Conservation (phyloP, 53 echinoderm and acorn worm genomes). For the Astropecten irregularis region DNA sequence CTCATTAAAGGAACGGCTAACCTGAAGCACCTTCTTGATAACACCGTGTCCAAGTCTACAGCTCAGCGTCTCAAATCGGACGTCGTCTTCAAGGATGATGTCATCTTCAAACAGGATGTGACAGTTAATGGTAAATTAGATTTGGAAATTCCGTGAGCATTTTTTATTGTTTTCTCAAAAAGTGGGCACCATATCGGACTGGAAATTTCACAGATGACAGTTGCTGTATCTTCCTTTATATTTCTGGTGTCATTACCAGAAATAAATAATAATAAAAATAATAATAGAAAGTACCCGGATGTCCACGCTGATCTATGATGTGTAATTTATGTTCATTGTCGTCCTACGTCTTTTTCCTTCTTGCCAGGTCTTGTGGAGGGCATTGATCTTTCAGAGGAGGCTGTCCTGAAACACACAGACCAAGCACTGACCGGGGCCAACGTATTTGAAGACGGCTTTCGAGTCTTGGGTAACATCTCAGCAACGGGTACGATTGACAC, state of each 20-base stretch:
- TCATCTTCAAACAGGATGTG: constrained; percentile 49
- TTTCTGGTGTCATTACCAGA: no score
- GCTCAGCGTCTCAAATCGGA: constrained; percentile 59
- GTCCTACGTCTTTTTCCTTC: no score
- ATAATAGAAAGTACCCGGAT: no score
- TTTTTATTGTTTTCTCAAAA: no score
- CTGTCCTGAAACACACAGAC: constrained; percentile 59
- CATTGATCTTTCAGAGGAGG: constrained; percentile 69
- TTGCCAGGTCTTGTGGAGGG: constrained; percentile 28
- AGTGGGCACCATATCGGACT: no score
- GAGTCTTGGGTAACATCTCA: constrained; percentile 52
- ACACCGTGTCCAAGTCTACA: constrained; percentile 65
- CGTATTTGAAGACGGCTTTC: constrained; percentile 58
- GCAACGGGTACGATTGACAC: constrained; percentile 67
- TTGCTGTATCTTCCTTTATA: no score
- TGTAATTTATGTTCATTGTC: no score
- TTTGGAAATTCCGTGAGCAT: no score
- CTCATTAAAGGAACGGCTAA: constrained; percentile 17
- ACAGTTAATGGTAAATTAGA: constrained; percentile 50
- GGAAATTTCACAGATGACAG: no score
- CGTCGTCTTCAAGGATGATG: constrained; percentile 62
- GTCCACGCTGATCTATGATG: no score
- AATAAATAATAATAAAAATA: no score
- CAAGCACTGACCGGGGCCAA: constrained; percentile 69
- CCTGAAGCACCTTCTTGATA: constrained; percentile 48